These are phyloP conservation scores for Eurytoma californica DNA, from an alignment of 2,888 invertebrate genomes.

Conservation along the genomic window DNA sequence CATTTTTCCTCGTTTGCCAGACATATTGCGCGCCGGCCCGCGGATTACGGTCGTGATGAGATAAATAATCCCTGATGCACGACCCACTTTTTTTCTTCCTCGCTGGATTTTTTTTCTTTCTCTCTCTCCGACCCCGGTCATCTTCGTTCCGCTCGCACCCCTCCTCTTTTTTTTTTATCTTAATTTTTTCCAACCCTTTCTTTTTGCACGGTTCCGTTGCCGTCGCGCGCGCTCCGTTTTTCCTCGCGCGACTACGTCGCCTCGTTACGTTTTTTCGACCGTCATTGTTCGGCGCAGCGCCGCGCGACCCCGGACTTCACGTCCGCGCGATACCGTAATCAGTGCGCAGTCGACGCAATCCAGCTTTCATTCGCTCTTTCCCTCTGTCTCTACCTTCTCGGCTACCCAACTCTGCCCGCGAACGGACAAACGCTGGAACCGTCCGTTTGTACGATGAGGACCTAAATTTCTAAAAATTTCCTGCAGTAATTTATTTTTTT, in stretches of 20 bases:
- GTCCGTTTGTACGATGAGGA: too few relatives aligned
- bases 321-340: constrained; percentile 38
- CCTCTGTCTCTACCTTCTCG: background rate
- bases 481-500: too few relatives aligned
- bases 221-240: constrained; percentile 51
- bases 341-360: constrained; percentile 11
- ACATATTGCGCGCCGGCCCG: constrained; percentile 65
- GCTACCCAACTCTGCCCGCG: background rate
- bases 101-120: background rate
- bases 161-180: constrained; percentile 11
- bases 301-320: constrained; percentile 53
- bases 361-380: constrained; percentile 20
- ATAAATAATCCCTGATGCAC: constrained; percentile 65
- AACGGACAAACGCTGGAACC: background rate
- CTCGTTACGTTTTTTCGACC: constrained; percentile 50
- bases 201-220: background rate
- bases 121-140: background rate
- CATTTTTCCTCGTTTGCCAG: constrained; percentile 72
- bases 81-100: constrained; percentile 15
- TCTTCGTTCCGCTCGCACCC: background rate
- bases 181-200: constrained; percentile 1
- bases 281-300: constrained; percentile 43
- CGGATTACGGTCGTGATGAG: constrained; percentile 67
- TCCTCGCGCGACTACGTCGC: constrained; percentile 52
- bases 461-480: too few relatives aligned